Conservation (phyloP, 2,888 invertebrate species). For the Diaphora mendica region DNA sequence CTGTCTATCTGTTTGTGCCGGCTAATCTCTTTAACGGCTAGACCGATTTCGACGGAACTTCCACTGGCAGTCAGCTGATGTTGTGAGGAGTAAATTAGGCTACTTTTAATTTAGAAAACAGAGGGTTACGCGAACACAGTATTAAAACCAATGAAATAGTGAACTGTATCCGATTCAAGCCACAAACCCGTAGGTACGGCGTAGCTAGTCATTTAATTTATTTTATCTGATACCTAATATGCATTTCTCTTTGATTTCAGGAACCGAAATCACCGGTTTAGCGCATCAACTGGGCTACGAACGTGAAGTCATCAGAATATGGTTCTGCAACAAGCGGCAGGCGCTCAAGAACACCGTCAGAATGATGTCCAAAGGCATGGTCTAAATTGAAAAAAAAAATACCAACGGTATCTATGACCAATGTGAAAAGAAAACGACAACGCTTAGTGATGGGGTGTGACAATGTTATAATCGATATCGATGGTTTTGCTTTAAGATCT, state of each 20-base stretch:
- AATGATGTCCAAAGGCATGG: constrained; percentile 96
- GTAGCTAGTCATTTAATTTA: not conserved
- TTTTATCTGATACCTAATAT: constrained; percentile 9
- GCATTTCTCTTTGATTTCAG: constrained; percentile 84
- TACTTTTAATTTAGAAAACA: no score
- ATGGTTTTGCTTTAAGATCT: constrained; percentile 62
- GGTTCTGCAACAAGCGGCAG: constrained; percentile 99
- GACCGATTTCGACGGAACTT: no score
- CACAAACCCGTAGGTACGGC: no score
- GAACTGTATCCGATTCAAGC: no score
- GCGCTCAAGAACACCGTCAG: constrained; percentile 98
- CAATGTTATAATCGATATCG: constrained; percentile 57
- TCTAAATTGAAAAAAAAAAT: constrained; percentile 75
- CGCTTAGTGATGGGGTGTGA: constrained; percentile 58
- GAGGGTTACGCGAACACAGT: no score
- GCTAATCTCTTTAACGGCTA: no score
- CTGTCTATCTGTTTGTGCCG: no score
- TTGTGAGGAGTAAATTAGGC: no score
- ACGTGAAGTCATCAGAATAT: constrained; percentile 98
- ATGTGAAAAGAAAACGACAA: constrained; percentile 26
- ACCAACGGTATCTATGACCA: constrained; percentile 3
- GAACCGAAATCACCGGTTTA: constrained; percentile 98
- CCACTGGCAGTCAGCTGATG: no score
- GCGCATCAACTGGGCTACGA: constrained; percentile 98
- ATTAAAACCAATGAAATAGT: no score